phyloP scores from a whole-genome alignment of 2,888 invertebrate species.

The Pteria penguin region DNA sequence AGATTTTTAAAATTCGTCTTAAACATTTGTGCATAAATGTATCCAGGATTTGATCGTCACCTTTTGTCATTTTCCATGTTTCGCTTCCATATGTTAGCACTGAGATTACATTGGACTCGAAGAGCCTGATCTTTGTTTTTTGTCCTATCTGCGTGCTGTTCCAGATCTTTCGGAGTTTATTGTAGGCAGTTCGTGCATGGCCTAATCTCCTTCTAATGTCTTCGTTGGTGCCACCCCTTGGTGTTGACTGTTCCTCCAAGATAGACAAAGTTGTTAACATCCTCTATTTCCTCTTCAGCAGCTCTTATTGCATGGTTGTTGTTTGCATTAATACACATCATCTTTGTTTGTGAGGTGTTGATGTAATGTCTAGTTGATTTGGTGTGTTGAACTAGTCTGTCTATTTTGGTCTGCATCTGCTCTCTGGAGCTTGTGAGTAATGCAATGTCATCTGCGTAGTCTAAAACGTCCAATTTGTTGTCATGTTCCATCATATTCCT shows the following conservation, averaged over 20 bases:
- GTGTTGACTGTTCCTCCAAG: too few species aligned
- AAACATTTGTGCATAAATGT: background rate
- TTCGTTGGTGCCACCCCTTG: too few species aligned
- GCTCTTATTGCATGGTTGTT: too few species aligned
- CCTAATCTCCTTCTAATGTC: too few species aligned
- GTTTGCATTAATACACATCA: background rate
- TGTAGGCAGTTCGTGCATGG: too few species aligned
- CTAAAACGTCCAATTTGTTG: background rate
- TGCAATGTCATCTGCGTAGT: background rate
- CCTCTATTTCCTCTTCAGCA: background rate
- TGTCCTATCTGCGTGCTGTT: background rate
- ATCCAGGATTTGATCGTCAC: background rate
- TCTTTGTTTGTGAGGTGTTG: background rate
- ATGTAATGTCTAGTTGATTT: background rate
- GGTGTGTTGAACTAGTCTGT: background rate
- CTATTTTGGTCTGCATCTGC: too few species aligned
- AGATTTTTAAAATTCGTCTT: background rate
- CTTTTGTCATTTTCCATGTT: background rate
- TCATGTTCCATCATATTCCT: too few species aligned
- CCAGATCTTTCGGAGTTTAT: background rate
- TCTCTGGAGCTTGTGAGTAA: too few species aligned
- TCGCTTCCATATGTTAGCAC: background rate
- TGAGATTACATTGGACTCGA: background rate
- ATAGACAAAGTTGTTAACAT: too few species aligned
- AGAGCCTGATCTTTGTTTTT: background rate